Conservation (phyloP, 2,888 invertebrate species). For the Athetis lepigone region DNA sequence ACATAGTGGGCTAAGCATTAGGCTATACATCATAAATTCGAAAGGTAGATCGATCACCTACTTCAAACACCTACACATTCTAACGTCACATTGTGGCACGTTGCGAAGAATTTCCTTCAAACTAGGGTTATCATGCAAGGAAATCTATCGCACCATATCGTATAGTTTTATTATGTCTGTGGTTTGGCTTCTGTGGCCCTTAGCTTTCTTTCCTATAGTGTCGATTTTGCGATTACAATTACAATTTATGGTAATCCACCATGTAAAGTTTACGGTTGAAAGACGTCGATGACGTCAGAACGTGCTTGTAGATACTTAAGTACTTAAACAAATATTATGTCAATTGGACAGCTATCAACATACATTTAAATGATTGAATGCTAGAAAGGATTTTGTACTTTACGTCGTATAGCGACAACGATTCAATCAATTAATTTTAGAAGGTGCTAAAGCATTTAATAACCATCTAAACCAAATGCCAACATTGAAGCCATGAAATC, state of each 20-base stretch:
- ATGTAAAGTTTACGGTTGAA: slow-evolving; percentile 9
- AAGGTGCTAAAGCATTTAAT: slow-evolving; percentile 15
- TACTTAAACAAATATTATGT: slow-evolving; percentile 25
- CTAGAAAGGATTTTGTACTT: too few species aligned
- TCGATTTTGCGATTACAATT: neutral
- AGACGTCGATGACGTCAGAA: slow-evolving; percentile 28
- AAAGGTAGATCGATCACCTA: too few species aligned
- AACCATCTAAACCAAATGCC: slow-evolving; percentile 25
- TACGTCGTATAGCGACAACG: too few species aligned
- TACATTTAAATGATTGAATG: neutral
- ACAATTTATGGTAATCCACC: slow-evolving; percentile 28
- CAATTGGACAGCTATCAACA: neutral
- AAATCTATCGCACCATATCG: too few species aligned
- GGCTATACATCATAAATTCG: too few species aligned
- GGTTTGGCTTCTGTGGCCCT: too few species aligned
- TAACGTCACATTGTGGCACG: too few species aligned
- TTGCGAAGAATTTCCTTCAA: too few species aligned
- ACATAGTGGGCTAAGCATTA: too few species aligned
- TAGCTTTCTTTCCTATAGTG: neutral
- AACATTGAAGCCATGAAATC: slow-evolving; percentile 42
- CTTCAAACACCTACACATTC: too few species aligned
- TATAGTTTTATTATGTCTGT: too few species aligned
- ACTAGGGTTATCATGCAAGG: too few species aligned
- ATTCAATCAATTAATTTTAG: neutral
- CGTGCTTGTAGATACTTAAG: neutral